A percentile compares a stretch with the other conserved stretches of the same genome.
Conservation (phyloP, 1,140 invertebrate genomes). For the Akabosia matsudoensis region DNA sequence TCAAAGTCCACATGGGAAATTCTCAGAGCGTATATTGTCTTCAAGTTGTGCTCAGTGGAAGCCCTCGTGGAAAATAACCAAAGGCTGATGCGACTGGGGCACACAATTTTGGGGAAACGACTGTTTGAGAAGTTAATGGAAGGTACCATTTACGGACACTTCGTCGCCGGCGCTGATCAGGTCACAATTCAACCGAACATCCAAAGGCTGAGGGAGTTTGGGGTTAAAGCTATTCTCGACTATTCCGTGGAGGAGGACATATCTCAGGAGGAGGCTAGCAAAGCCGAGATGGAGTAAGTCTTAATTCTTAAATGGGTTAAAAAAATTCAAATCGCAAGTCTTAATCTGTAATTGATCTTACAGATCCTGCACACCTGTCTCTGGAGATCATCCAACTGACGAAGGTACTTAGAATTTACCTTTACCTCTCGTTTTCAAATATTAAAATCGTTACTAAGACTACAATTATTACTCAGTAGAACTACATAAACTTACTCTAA, state of each 20-base stretch:
- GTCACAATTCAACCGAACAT: conserved; percentile 78
- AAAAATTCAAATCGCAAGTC: background rate
- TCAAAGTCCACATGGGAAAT: conserved; percentile 95
- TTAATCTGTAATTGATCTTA: conserved; percentile 7
- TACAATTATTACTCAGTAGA: too few relatives aligned
- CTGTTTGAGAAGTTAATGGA: conserved; percentile 89
- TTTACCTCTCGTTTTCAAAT: too few relatives aligned
- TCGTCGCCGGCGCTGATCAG: conserved; percentile 93
- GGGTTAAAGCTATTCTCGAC: conserved; percentile 97
- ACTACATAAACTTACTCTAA: too few relatives aligned
- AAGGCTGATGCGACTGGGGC: conserved; percentile 81
- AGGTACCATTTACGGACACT: conserved; percentile 95
- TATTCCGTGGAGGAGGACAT: conserved; percentile 98
- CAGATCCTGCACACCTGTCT: conserved; percentile 43
- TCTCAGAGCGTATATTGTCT: conserved; percentile 85
- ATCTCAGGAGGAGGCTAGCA: conserved; percentile 80
- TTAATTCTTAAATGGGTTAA: background rate
- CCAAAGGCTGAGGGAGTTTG: conserved; percentile 82
- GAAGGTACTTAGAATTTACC: conserved; percentile 22
- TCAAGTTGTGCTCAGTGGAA: conserved; percentile 85
- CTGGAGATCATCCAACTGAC: conserved; percentile 22
- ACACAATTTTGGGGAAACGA: conserved; percentile 74
- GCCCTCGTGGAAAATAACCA: conserved; percentile 91
- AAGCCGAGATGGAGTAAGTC: conserved; percentile 85
- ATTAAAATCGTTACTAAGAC: too few relatives aligned